Evolutionary conservation across 1,140 invertebrate genomes (phyloP).

Genomic region (Dufourea novaeangliae): DNA sequence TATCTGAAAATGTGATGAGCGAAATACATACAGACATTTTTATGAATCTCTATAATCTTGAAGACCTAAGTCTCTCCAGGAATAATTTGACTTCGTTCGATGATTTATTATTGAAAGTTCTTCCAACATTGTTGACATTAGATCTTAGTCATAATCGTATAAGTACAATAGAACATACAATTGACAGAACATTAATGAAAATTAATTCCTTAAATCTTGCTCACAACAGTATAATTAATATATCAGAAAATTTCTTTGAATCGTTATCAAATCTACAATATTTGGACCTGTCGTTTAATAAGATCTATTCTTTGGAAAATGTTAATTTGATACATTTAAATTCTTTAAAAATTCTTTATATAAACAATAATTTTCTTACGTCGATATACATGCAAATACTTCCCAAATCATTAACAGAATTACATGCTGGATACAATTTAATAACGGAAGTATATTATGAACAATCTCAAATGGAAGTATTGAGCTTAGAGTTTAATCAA

Average conservation of each 20-base stretch:
- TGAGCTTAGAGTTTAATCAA: conserved; percentile 65
- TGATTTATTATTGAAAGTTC: conserved; percentile 35
- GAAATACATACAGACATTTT: conserved; percentile 49
- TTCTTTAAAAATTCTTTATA: conserved; percentile 57
- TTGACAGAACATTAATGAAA: conserved; percentile 32
- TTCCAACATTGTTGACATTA: conserved; percentile 55
- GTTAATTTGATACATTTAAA: conserved; percentile 45
- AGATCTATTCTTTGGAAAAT: conserved; percentile 57
- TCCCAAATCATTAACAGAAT: conserved; percentile 40
- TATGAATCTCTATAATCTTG: conserved; percentile 48
- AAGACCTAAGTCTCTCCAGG: conserved; percentile 65
- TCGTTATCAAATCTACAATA: conserved; percentile 55
- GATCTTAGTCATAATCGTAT: conserved; percentile 74
- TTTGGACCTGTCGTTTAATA: conserved; percentile 69
- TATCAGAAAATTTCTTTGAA: conserved; percentile 44
- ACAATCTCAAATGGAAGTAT: conserved; percentile 43
- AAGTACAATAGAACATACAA: conserved; percentile 47
- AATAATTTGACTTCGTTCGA: conserved; percentile 61
- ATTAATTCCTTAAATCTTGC: conserved; percentile 61
- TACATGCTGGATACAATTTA: conserved; percentile 53
- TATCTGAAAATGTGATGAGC: conserved; percentile 66
- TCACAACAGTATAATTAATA: conserved; percentile 59
- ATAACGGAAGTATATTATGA: conserved; percentile 40
- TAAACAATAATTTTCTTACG: conserved; percentile 65
- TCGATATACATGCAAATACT: conserved; percentile 49